Evolutionary conservation across 2,797 vertebrate species (phyloP), one percentile per base, ranked within the genome.

Genomic region (Erpetoichthys calabaricus): DNA sequence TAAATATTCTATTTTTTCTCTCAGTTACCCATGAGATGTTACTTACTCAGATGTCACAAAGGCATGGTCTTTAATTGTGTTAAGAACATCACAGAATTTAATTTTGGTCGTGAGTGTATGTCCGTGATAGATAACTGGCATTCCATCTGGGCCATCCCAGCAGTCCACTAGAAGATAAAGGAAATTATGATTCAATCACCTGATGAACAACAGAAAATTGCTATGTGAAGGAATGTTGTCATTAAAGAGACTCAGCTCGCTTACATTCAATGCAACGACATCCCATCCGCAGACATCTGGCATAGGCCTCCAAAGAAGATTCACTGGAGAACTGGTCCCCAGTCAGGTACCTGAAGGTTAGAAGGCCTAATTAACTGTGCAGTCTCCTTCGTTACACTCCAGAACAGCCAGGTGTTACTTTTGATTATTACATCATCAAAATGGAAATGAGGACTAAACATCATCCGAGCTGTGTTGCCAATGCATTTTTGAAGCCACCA

Each of bases 71-170:
- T 97, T 99, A 77, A 99, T 99, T 58, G 95, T 98, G 53, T 77
- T 72, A 60, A 99, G 74, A 58, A 99, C 96, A 0, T 99, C 96
- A 1, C 62, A 86, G 73, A 99, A 99, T 73, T 97, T 98, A 71
- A 99, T 99, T 83, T 98, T 99, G 68, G 95, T 97, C 57, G 96
- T 99, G 57, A 99, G 91, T 25, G 96, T 99, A 78, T 99, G 96
- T 41, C 96, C 96, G 0, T 99, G 96, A 79, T 99, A 99, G 73
- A 99, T 99, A 65, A 99, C 95, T 0, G 96, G 96, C 92, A 95
- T 97, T 61, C 89, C 91, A 10, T 99, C 95, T 0, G 96, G 96
- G 62, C 96, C 96, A 0, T 99, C 96, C 96, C 96, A 99, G 80
- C 96, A 99, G 77, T 99, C 96, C 91, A 99, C 96, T 99, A 74